Evolutionary conservation across 92 coral and sea anemone species (phyloP), one percentile per base, ranked within the genome.

Genomic region (Phenganax marumi): DNA sequence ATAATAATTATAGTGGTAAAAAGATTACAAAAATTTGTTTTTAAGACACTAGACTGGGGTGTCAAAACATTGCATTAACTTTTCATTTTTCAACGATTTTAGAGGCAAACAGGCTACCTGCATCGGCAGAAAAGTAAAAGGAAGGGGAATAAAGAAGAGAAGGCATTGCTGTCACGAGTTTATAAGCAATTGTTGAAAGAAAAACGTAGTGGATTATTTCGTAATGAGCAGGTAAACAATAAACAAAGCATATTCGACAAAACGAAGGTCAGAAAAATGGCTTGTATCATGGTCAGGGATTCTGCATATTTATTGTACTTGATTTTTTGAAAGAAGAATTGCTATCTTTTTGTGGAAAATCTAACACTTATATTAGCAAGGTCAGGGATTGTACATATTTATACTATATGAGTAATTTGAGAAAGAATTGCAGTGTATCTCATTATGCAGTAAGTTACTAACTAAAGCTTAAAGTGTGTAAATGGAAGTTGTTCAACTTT

Each of bases 141-240:
- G 46, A 96, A 96, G 72, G 90, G 96, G 65, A 87, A 87, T 18
- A 92, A 96, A 52, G 73, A 63, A 62, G 88, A 90, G 70, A 96
- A 92, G 90, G 92, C 93, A 52, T 82, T 96, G 12, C 79, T 96
- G 47, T 89, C 91, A 19, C 82, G 99, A 47, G 97, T 96, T 47
- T 97, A 96, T 73, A 87, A 91, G 58, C 99, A 96, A 75, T 87
- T 96, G 92, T 84, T 89, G 80, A 96, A 92, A 76, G 99, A 96
- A 73, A 90, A 87, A 77, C 86, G 90, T 19, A 96, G 99, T 91
- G 99, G 99, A 52, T 85, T 96, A 25, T 96, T 96, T 83, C 85
- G 88, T 85, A 92, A 90, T 68, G 99, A 96, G 70, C 93, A 96
- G 97, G 99, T 91, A 3, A 66, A 14, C 13, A 0, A 65, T 65